Base-by-base conservation (phyloP, 1,140 invertebrate genomes). In the Eubasilissa regina region DNA sequence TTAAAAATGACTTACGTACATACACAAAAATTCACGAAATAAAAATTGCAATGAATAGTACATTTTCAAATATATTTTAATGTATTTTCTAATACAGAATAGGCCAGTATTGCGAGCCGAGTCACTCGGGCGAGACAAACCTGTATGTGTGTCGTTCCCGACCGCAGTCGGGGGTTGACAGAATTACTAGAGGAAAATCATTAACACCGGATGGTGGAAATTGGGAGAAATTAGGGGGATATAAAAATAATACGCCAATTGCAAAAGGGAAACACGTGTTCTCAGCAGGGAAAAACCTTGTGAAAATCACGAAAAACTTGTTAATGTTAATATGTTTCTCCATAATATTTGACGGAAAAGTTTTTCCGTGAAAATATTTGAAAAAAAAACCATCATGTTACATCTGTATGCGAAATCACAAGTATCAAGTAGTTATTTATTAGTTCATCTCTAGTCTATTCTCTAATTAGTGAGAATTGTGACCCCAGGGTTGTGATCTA, bases 111-210 rank as follows among this genome's bases (percentile, higher is more conserved):
- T 35, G 0, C 12, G 17, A 11, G 45, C 48, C 47, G 45, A 70
- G 13, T 70, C 66, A 70, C 44, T 70, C n/a, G 45, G 15, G 21
- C 25, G 25, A 35, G 35, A 25, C 19, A 43, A 64, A 25, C 12
- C 60, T 7, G 35, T 64, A 13, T 35, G 66, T 53, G 66, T 68
- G 64, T 68, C 66, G 19, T 51, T 19, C 66, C 66, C n/a, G 19
- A 21, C 66, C 66, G 15, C 66, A 51, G 47, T 51, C 21, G 45
- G 66, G 6, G 51, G 66, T 70, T 70, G 66, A 70, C 66, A 70
- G 66, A 70, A 70, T 53, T 51, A 70, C 66, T 51, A 47, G 66
- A 70, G 66, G 47, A 70, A 70, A 70, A 70, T 70, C 66, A 70
- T 70, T 70, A 70, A 47, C 47, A 47, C 66, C 66, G 66, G 66